phyloP scores from a whole-genome alignment of 2,113 vertebrate species.

The Cynocephalus volans region DNA sequence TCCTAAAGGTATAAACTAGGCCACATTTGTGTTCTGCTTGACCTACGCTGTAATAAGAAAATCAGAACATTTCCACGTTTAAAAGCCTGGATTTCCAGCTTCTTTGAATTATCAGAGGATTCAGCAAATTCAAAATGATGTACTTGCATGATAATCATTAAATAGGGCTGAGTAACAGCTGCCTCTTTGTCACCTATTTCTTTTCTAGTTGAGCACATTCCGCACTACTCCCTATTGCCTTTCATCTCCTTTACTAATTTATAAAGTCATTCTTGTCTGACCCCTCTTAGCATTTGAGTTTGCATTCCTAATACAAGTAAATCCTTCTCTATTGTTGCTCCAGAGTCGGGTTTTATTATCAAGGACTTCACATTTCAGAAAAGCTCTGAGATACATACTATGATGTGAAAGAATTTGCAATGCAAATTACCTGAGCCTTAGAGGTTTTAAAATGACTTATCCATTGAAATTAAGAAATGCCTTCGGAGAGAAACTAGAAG shows the following conservation, averaged over 20 bases:
- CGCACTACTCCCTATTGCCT: not conserved
- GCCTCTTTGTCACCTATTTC: not conserved
- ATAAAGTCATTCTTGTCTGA: not conserved
- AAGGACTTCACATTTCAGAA: not conserved
- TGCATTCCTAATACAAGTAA: not conserved
- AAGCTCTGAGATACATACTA: not conserved
- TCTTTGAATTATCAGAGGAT: conserved; percentile 42
- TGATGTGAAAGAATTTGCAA: not conserved
- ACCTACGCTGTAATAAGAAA: conserved; percentile 28
- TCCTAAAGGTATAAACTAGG: not conserved
- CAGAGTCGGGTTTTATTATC: not conserved
- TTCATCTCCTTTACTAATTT: conserved; percentile 4
- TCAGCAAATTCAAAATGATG: not conserved
- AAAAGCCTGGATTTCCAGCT: not conserved
- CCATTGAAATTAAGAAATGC: not conserved
- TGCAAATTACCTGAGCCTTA: not conserved
- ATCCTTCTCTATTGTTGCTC: not conserved
- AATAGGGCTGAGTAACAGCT: not conserved
- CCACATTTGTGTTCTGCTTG: conserved; percentile 27
- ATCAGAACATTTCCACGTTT: not conserved
- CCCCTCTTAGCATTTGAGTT: not conserved
- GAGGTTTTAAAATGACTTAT: conserved; percentile 3
- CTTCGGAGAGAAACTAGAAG: conserved; percentile 2
- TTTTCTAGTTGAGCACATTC: not conserved
- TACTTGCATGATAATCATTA: not conserved